These are phyloP conservation scores for Boulengeromyrus knoepffleri DNA, from an alignment of 2,113 vertebrate species.

Conservation along the genomic window DNA sequence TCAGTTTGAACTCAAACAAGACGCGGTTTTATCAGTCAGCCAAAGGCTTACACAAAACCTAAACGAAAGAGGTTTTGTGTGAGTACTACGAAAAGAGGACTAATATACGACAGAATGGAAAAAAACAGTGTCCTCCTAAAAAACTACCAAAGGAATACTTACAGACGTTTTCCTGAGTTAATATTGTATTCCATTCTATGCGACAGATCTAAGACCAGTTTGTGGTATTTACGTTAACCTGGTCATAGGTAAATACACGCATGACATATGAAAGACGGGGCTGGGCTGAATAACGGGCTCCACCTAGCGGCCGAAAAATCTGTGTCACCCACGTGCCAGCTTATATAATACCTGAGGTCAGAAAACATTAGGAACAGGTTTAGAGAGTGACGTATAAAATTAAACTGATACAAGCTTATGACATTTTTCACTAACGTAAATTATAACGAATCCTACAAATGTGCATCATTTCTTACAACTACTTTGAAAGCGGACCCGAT, in stretches of 20 bases:
- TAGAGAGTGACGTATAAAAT: background rate
- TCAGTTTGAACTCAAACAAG: background rate
- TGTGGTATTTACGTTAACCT: background rate
- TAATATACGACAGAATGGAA: background rate
- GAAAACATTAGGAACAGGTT: background rate
- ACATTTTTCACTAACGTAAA: background rate
- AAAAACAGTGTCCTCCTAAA: background rate
- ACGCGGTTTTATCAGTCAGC: background rate
- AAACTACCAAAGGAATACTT: background rate
- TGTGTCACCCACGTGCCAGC: background rate
- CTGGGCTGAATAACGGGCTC: background rate
- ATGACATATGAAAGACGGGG: background rate
- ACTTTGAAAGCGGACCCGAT: background rate
- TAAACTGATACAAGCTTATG: background rate
- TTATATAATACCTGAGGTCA: background rate
- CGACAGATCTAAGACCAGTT: background rate
- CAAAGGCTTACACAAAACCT: background rate
- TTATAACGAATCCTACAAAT: background rate
- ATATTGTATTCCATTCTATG: background rate
- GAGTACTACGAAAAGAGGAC: background rate
- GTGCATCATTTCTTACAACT: background rate
- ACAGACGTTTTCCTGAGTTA: background rate
- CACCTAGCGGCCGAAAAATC: slow-evolving; percentile 7
- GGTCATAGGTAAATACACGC: background rate
- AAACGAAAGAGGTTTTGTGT: background rate